These are phyloP conservation scores for Xenopus petersii DNA, from an alignment of 2,797 vertebrate species.

Conservation along the genomic window DNA sequence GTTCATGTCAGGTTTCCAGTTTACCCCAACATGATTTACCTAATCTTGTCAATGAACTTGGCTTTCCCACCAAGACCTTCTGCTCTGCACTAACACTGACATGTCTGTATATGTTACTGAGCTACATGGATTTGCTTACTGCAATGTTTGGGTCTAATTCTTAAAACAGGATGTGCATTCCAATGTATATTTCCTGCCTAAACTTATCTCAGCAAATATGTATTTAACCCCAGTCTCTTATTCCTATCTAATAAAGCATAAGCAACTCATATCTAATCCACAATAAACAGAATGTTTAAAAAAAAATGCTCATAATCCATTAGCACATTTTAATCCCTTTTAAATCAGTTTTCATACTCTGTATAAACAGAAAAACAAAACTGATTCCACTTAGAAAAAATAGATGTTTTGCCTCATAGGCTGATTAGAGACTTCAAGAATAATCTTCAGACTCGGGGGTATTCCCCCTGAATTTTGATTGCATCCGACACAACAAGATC, in stretches of 20 bases:
- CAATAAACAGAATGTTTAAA: too few relatives aligned
- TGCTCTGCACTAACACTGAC: background rate
- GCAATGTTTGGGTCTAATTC: conserved; percentile 18
- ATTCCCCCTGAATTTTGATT: background rate
- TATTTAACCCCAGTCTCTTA: conserved; percentile 17
- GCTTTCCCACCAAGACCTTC: conserved; percentile 15
- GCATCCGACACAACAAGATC: background rate
- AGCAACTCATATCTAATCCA: too few relatives aligned
- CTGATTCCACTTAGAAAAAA: background rate
- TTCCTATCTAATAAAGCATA: too few relatives aligned
- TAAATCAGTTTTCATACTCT: too few relatives aligned
- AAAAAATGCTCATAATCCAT: too few relatives aligned
- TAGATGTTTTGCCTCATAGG: background rate
- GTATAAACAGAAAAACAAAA: background rate
- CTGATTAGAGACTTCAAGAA: background rate
- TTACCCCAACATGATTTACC: conserved; percentile 25
- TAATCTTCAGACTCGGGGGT: background rate
- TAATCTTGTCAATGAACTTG: conserved; percentile 24
- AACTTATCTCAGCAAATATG: conserved; percentile 36
- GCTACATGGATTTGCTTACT: conserved; percentile 10
- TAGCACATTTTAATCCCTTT: too few relatives aligned
- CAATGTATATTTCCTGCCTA: conserved; percentile 28
- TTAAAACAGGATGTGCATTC: conserved; percentile 44
- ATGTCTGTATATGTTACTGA: conserved; percentile 28
- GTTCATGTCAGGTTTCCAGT: conserved; percentile 20